A percentile compares a stretch with the other conserved stretches of the same genome.
These are phyloP conservation scores for Delphinus delphis DNA, from an alignment of 2,113 vertebrate genomes.

Conservation along the genomic window DNA sequence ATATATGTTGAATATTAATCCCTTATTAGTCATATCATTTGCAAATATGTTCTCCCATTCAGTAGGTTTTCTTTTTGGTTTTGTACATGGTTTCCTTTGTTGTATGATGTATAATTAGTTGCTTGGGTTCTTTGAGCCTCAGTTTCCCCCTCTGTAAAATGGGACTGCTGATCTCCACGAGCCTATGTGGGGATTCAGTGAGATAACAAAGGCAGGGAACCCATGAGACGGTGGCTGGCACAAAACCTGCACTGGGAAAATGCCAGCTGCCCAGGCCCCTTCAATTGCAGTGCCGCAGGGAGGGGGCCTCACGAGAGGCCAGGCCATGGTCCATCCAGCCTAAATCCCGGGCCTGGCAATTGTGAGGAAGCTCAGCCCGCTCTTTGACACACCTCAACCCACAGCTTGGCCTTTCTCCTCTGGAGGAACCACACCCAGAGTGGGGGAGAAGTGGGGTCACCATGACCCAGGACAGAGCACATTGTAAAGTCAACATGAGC, in stretches of 20 bases:
- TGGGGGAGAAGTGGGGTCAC: neutral
- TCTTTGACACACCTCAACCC: neutral
- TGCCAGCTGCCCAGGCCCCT: fast-evolving
- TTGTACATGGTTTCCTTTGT: neutral
- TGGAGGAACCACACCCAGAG: neutral
- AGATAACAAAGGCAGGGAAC: neutral
- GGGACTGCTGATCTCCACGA: too few relatives aligned
- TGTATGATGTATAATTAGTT: fast-evolving
- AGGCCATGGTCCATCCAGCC: neutral
- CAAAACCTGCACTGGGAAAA: neutral
- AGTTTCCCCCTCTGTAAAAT: neutral
- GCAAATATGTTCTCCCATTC: neutral
- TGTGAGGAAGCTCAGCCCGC: neutral
- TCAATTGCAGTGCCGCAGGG: neutral
- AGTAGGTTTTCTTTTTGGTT: neutral
- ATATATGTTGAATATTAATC: neutral
- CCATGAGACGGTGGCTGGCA: neutral
- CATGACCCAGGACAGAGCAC: neutral
- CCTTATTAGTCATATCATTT: neutral
- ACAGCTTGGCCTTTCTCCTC: neutral
- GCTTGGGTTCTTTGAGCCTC: neutral
- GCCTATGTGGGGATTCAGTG: too few relatives aligned
- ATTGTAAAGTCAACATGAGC: slow-evolving; percentile 4
- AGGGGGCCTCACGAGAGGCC: too few relatives aligned
- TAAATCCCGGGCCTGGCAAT: too few relatives aligned